Conservation (phyloP, 2,797 vertebrate species). For the Sphenopsis melanotis region DNA sequence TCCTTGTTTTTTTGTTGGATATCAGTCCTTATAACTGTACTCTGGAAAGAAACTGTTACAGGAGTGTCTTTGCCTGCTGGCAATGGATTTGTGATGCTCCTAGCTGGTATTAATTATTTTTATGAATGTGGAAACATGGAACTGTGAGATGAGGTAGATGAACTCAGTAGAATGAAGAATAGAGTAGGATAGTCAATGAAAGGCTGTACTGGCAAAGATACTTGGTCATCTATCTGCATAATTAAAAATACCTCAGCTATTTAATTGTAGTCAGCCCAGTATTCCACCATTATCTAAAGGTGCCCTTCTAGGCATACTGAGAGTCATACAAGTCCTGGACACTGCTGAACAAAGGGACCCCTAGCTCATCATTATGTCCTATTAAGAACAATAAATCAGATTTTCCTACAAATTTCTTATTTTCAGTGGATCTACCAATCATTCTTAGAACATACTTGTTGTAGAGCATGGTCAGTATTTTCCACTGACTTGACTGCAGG, state of each 20-base stretch:
- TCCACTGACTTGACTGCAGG: background rate
- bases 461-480: background rate
- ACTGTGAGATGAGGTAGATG: background rate
- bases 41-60: background rate
- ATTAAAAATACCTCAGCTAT: background rate
- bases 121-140: background rate
- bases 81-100: background rate
- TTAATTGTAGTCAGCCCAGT: background rate
- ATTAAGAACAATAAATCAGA: background rate
- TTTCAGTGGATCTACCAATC: background rate
- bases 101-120: background rate
- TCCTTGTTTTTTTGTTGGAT: background rate
- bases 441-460: background rate
- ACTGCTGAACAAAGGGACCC: accelerated
- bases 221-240: background rate
- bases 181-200: background rate
- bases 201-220: background rate
- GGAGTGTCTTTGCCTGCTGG: background rate
- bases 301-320: background rate
- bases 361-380: background rate
- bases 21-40: background rate
- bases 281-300: background rate
- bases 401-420: background rate
- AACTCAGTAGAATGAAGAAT: conserved; percentile 9
- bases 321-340: background rate